These are phyloP conservation scores for Bos taurus DNA, from an alignment of 2,113 vertebrate species.

Conservation along the genomic window DNA sequence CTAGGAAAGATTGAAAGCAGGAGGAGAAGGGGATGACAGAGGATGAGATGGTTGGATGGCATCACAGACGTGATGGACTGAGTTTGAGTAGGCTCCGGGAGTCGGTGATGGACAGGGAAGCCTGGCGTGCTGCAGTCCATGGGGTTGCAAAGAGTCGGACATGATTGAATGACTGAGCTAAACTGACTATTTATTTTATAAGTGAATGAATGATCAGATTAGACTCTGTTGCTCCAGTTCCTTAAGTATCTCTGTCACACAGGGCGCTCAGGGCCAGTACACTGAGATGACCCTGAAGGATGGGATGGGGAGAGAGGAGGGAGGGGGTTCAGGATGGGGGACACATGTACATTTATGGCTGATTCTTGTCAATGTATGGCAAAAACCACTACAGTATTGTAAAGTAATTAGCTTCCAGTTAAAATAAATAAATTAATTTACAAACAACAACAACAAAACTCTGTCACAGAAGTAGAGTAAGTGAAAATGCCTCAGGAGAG, in stretches of 20 bases:
- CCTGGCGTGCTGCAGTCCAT: background rate
- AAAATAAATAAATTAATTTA: background rate
- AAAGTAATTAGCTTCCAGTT: background rate
- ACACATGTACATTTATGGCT: background rate
- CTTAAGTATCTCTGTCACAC: background rate
- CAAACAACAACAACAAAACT: background rate
- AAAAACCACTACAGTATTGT: background rate
- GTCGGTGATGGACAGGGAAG: background rate
- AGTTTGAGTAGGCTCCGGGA: background rate
- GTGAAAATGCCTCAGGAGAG: background rate
- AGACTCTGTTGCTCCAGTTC: background rate
- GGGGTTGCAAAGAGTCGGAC: background rate
- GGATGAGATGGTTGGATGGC: background rate
- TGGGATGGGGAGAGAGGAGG: background rate
- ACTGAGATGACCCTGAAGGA: background rate
- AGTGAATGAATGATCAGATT: background rate
- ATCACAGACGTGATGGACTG: accelerated
- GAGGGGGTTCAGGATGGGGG: background rate
- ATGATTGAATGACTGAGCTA: background rate
- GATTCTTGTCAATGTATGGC: background rate
- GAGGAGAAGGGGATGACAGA: background rate
- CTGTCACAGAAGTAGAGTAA: background rate
- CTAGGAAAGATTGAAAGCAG: background rate
- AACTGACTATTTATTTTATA: background rate
- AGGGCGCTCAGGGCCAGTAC: accelerated